Evolutionary conservation across 2,888 invertebrate species (phyloP).

Genomic region (Phyllotreta cruciferae): DNA sequence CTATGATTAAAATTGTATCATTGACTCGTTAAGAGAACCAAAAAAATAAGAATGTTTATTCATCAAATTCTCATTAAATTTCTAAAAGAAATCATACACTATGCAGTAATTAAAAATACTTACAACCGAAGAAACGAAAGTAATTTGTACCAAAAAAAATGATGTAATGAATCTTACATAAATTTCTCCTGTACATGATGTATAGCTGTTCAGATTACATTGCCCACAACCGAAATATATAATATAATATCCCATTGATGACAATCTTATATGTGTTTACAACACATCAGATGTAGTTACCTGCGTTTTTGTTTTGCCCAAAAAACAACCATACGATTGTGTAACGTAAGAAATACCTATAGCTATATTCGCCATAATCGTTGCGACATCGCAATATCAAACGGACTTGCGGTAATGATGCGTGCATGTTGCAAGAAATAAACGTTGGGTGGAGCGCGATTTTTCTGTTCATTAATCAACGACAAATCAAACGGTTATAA

Average conservation of each 20-base stretch:
- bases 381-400: slow-evolving; percentile 21
- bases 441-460: slow-evolving; percentile 32
- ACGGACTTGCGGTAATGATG: slow-evolving; percentile 13
- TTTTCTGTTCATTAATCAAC: slow-evolving; percentile 31
- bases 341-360: neutral
- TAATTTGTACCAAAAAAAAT: too few species aligned
- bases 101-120: too few species aligned
- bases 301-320: slow-evolving; percentile 5
- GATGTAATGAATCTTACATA: too few species aligned
- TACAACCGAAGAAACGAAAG: too few species aligned
- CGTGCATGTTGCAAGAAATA: slow-evolving; percentile 27
- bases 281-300: neutral
- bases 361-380: neutral
- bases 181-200: too few species aligned
- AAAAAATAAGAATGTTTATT: too few species aligned
- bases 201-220: too few species aligned
- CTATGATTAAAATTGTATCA: neutral
- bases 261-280: too few species aligned
- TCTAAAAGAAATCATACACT: too few species aligned
- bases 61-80: too few species aligned
- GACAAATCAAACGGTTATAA: slow-evolving; percentile 25
- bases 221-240: too few species aligned
- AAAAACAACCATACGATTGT: slow-evolving; percentile 19
- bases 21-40: neutral
- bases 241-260: too few species aligned